These are phyloP conservation scores for Macrotis lagotis DNA, from an alignment of 2,113 vertebrate genomes.

Conservation along the genomic window DNA sequence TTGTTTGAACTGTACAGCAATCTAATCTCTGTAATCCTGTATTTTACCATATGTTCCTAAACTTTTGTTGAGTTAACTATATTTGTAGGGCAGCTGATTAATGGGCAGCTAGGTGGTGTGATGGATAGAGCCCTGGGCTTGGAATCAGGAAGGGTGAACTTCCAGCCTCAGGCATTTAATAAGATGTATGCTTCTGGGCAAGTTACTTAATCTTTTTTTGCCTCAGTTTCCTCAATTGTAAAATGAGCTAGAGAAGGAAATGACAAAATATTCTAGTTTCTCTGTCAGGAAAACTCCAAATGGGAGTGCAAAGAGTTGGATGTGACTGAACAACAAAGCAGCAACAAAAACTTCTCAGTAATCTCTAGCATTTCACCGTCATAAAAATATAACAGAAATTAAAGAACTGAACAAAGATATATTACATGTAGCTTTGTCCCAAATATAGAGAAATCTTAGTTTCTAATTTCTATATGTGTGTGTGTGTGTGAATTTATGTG, in stretches of 20 bases:
- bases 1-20: slow-evolving; percentile 35
- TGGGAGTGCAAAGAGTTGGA: neutral
- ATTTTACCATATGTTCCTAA: neutral
- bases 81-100: neutral
- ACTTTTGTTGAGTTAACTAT: slow-evolving; percentile 34
- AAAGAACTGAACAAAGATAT: neutral
- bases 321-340: neutral
- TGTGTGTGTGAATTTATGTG: too few species aligned
- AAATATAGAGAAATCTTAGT: neutral
- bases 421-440: neutral
- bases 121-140: neutral
- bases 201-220: neutral
- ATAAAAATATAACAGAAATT: neutral
- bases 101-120: too few species aligned
- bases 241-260: neutral
- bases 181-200: neutral
- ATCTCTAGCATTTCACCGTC: neutral
- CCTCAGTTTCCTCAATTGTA: neutral
- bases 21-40: neutral
- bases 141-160: neutral
- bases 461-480: too few species aligned
- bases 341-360: neutral
- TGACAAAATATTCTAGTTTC: neutral
- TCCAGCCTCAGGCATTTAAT: neutral
- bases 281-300: neutral